Evolutionary conservation across 1,140 invertebrate genomes (phyloP).

Genomic region (Sipha flava): DNA sequence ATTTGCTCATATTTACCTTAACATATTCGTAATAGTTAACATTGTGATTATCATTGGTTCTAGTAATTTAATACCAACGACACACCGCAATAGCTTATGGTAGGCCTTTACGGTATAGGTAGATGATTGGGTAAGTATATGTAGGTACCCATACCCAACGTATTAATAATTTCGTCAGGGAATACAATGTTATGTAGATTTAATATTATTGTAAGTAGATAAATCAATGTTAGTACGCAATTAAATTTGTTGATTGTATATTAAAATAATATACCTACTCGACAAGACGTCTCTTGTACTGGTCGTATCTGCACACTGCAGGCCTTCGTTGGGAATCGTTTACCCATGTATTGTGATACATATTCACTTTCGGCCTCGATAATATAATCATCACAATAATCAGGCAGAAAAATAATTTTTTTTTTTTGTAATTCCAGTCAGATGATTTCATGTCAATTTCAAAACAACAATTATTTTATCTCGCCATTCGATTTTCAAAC

Average conservation of each 20-base stretch:
- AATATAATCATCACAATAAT: not conserved
- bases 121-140: too few relatives aligned
- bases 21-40: too few relatives aligned
- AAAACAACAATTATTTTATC: conserved; percentile 5
- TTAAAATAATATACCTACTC: not conserved
- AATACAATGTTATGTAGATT: too few relatives aligned
- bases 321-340: not conserved
- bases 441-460: not conserved
- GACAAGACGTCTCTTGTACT: conserved; percentile 7
- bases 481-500: not conserved
- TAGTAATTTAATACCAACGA: too few relatives aligned
- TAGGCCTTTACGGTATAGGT: too few relatives aligned
- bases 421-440: not conserved
- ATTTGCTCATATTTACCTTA: too few relatives aligned
- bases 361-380: not conserved
- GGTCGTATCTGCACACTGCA: not conserved
- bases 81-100: too few relatives aligned
- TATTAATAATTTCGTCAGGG: too few relatives aligned
- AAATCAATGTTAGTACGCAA: not conserved
- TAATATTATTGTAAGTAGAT: too few relatives aligned
- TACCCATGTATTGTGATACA: not conserved
- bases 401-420: not conserved
- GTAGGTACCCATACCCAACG: too few relatives aligned
- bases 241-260: not conserved
- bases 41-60: too few relatives aligned